Percentiles rank a stretch among this genome's conserved stretches.
phyloP scores from a whole-genome alignment of 2,888 invertebrate genomes.

The Rhaphigaster nebulosa region DNA sequence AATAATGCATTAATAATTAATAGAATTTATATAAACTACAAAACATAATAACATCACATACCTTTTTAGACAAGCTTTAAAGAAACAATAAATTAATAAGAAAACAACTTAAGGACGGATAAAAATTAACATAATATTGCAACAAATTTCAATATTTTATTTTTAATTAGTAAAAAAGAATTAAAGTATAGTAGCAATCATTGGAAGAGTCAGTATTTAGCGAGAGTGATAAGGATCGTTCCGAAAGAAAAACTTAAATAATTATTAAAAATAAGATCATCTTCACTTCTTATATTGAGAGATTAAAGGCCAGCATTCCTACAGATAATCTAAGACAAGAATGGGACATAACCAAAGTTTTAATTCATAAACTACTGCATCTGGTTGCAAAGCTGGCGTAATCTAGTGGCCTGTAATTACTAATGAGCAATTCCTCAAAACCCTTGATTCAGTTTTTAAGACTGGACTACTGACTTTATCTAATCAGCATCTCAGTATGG shows the following conservation, averaged over 20 bases:
- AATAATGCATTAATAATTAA: slow-evolving; percentile 13
- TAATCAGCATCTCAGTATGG: not conserved
- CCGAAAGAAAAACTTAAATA: not conserved
- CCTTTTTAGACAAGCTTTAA: not conserved
- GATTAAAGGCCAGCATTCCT: not conserved
- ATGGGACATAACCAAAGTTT: not conserved
- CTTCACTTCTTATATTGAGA: not conserved
- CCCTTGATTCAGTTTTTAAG: not conserved
- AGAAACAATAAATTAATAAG: slow-evolving; percentile 18
- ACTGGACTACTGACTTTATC: not conserved
- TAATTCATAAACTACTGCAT: not conserved
- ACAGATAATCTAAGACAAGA: not conserved
- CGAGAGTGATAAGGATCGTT: not conserved
- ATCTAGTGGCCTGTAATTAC: not conserved
- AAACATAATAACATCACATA: slow-evolving; percentile 34
- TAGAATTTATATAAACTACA: slow-evolving; percentile 33
- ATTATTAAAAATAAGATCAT: not conserved
- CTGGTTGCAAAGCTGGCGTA: not conserved
- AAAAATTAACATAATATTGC: not conserved
- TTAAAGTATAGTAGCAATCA: not conserved
- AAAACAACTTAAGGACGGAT: slow-evolving; percentile 27
- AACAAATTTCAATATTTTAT: not conserved
- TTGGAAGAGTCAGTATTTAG: not conserved
- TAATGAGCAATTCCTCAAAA: not conserved
- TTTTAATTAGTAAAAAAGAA: not conserved